Evolutionary conservation across 2,888 invertebrate species (phyloP).

Genomic region (Elysia crispata): DNA sequence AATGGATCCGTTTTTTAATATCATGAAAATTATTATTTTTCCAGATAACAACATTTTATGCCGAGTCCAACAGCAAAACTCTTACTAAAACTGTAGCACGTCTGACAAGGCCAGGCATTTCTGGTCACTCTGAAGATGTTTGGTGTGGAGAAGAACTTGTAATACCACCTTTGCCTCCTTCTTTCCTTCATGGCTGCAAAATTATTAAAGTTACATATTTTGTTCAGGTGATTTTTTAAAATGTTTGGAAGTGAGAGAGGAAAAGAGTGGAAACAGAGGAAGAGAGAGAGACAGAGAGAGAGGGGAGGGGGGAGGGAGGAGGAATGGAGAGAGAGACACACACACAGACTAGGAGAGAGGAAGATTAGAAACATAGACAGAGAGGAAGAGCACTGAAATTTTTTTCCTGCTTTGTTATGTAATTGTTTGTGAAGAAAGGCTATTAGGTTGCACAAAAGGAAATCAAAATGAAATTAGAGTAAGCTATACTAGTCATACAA

Average conservation of each 20-base stretch:
- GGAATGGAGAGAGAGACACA: slow-evolving; percentile 9
- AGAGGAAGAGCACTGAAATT: too few species aligned
- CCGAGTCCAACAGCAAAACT: slow-evolving; percentile 57
- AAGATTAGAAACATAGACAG: too few species aligned
- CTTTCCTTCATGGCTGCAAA: slow-evolving; percentile 94
- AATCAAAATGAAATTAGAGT: too few species aligned
- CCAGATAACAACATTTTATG: slow-evolving; percentile 56
- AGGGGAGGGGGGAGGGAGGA: slow-evolving; percentile 10
- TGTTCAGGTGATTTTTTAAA: slow-evolving; percentile 57
- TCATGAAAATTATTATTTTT: too few species aligned
- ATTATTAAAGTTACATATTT: slow-evolving; percentile 92
- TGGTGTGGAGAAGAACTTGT: slow-evolving; percentile 94
- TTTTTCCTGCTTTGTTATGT: too few species aligned
- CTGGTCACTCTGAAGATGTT: slow-evolving; percentile 88
- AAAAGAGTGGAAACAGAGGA: not conserved
- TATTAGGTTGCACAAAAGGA: too few species aligned
- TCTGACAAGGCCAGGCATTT: slow-evolving; percentile 88
- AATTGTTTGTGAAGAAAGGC: too few species aligned
- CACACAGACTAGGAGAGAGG: slow-evolving; percentile 20
- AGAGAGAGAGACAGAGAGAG: not conserved
- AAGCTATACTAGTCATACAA: too few species aligned
- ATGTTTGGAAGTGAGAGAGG: not conserved
- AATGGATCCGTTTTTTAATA: not conserved
- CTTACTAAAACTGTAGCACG: slow-evolving; percentile 70
- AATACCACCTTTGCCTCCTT: slow-evolving; percentile 95